Percentiles rank a stretch among this genome's conserved stretches.
phyloP scores from a whole-genome alignment of 2,888 invertebrate species.

The Drosophila mettleri region DNA sequence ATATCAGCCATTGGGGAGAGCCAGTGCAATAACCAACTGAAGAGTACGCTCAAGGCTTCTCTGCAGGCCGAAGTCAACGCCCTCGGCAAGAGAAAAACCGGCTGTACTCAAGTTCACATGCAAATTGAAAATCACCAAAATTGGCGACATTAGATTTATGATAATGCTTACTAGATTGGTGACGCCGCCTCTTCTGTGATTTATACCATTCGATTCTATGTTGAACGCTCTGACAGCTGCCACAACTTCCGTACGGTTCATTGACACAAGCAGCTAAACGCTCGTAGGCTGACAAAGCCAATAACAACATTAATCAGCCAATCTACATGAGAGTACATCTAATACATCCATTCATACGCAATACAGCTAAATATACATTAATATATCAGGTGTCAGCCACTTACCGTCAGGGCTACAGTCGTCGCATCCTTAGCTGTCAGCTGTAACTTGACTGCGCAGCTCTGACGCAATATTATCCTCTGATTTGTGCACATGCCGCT shows the following conservation, averaged over 20 bases:
- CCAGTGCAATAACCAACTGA: constrained; percentile 60
- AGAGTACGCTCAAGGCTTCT: constrained; percentile 47
- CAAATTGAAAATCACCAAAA: constrained; percentile 70
- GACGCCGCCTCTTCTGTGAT: constrained; percentile 45
- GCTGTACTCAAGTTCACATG: constrained; percentile 71
- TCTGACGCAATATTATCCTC: constrained; percentile 51
- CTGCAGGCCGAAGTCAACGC: constrained; percentile 59
- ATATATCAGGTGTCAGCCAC: constrained; percentile 43
- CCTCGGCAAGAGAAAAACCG: constrained; percentile 32
- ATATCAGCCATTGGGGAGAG: constrained; percentile 29
- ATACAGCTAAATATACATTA: neutral
- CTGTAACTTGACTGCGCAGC: neutral
- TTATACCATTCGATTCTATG: constrained; percentile 63
- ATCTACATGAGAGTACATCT: constrained; percentile 15
- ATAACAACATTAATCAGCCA: constrained; percentile 35
- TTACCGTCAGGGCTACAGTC: constrained; percentile 8
- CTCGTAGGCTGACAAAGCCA: constrained; percentile 51
- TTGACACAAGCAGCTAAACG: constrained; percentile 50
- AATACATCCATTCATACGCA: neutral
- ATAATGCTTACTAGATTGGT: constrained; percentile 37
- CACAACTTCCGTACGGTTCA: constrained; percentile 65
- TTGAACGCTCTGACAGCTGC: constrained; percentile 54
- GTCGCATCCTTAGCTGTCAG: constrained; percentile 33
- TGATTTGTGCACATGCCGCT: constrained; percentile 21
- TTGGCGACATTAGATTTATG: constrained; percentile 70